Conservation (phyloP, 1,140 invertebrate genomes). For the Neoseiulus cucumeris region DNA sequence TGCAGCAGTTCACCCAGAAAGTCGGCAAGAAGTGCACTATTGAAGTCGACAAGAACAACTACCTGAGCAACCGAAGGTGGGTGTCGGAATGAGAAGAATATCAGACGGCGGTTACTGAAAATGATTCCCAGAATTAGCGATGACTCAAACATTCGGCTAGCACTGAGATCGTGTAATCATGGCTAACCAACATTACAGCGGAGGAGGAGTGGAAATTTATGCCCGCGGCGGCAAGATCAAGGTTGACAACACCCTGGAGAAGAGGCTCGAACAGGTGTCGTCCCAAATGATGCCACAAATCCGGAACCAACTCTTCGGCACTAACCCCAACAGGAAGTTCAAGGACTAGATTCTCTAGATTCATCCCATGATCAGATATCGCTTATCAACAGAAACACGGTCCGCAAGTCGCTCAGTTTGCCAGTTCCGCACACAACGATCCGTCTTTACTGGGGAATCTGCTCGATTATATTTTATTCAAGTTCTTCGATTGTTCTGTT, state of each 20-base stretch:
- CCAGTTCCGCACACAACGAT: too few species aligned
- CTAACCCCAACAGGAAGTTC: slow-evolving; percentile 89
- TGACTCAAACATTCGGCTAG: background rate
- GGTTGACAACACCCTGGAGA: slow-evolving; percentile 84
- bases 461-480: too few species aligned
- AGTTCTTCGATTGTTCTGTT: too few species aligned
- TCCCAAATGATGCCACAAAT: slow-evolving; percentile 65
- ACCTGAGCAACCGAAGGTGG: slow-evolving; percentile 47
- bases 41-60: slow-evolving; percentile 49
- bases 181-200: slow-evolving; percentile 29
- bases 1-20: slow-evolving; percentile 42
- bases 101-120: background rate
- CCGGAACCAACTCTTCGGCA: slow-evolving; percentile 74
- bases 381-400: too few species aligned
- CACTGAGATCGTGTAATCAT: background rate
- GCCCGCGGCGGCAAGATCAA: slow-evolving; percentile 63
- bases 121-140: background rate
- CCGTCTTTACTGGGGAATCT: too few species aligned
- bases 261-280: slow-evolving; percentile 66
- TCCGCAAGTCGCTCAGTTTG: too few species aligned
- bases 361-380: too few species aligned
- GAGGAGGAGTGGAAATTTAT: slow-evolving; percentile 74
- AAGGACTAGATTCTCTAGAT: slow-evolving; percentile 9
- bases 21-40: slow-evolving; percentile 43
- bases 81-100: slow-evolving; percentile 16